Base-by-base conservation (phyloP, 2,888 invertebrate genomes). In the Polyommatus iphigenia region DNA sequence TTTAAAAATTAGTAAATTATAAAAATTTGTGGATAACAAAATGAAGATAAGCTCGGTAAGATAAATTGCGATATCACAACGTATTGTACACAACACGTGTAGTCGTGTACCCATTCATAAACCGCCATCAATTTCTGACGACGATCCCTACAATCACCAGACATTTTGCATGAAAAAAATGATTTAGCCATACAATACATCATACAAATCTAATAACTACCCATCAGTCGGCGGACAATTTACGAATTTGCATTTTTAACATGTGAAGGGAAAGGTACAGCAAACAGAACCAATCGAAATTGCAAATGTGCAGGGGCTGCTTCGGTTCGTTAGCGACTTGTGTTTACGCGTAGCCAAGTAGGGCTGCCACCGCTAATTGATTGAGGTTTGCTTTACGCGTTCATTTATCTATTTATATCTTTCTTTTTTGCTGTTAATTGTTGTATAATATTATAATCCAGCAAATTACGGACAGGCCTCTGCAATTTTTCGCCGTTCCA, bases 271-370 rank as follows among this genome's bases (percentile, higher is more conserved):
- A 81, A 89, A 86, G 87, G 81, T 82, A 90, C 87, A 87, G 89
- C 88, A 89, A 90, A 88, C 89, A 88, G 86, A 83, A 84, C 87
- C 92, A 94, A 93, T 94, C 92, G 93, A 93, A 93, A 93, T 93
- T 94, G 93, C 93, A 94, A 93, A 93, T 94, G 92, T 91, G 93
- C 92, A 93, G 91, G 91, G 90, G 89, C 91, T 88, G 90, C 87
- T 85, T 86, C 89, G 92, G 91, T 94, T 94, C 93, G 93, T 94
- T 94, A 94, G 92, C 89, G 90, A 91, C 91, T 91, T 91, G 91
- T 93, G 92, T 93, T 93, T 92, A 92, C 92, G 91, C 89, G 88
- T 88, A 87, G 88, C 75, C 89, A 88, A 87, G 88, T 88, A 92
- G 92, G 92, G 93, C 82, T 91, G 91, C 83, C 90, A 86, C 89